phyloP scores from a whole-genome alignment of 2,888 invertebrate species.

The Lissocephala sabroskyi region DNA sequence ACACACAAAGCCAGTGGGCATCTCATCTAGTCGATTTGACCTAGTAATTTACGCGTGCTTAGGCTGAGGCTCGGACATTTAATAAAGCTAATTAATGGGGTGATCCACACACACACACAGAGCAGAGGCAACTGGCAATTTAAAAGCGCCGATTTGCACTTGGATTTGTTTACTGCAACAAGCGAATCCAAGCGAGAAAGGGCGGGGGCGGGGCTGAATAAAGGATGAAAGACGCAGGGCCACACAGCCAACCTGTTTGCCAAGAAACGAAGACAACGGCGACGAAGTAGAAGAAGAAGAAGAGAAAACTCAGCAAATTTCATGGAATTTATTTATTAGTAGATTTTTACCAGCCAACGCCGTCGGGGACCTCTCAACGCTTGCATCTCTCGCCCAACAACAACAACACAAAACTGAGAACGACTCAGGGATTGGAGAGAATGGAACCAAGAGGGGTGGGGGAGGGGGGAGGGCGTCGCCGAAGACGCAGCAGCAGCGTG shows the following conservation, averaged over 20 bases:
- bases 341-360: conserved; percentile 26
- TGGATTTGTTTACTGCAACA: conserved; percentile 15
- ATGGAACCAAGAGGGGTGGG: conserved; percentile 18
- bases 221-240: not conserved
- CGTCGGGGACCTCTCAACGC: too few relatives aligned
- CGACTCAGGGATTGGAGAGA: conserved; percentile 29
- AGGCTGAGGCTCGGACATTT: conserved; percentile 48
- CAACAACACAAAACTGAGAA: conserved; percentile 24
- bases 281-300: not conserved
- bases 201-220: too few relatives aligned
- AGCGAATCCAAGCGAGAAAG: conserved; percentile 23
- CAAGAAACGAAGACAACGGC: not conserved
- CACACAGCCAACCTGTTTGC: conserved; percentile 50
- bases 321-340: conserved; percentile 60
- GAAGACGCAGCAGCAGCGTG: conserved; percentile 36
- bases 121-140: too few relatives aligned
- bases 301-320: conserved; percentile 51
- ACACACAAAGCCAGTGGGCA: conserved; percentile 15
- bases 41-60: conserved; percentile 63
- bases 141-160: conserved; percentile 9
- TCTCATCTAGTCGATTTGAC: conserved; percentile 33
- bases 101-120: too few relatives aligned
- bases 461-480: not conserved
- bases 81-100: conserved; percentile 60
- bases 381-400: conserved; percentile 20